Evolutionary conservation across 2,113 vertebrate genomes (phyloP), one percentile per base, ranked within the genome.

Genomic region (Hippocampus mohnikei): DNA sequence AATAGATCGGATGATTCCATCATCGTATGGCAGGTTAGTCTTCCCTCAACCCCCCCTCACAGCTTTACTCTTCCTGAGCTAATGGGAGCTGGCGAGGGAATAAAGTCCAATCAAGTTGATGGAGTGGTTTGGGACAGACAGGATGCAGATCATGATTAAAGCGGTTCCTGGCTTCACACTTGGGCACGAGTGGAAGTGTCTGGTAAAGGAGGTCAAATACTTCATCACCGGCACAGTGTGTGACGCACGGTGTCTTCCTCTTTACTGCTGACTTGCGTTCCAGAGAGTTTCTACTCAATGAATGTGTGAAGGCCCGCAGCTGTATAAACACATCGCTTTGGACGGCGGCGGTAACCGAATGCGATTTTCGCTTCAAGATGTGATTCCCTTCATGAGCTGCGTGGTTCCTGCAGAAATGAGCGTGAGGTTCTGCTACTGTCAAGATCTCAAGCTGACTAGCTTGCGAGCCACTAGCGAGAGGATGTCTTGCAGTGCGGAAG

Each of bases 271-370:
- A 83, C 71, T 52, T 72, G 77, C 69, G 50, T 67, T 60, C 73
- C 69, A 0, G 23, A 73, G 78, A 52, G 48, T 40, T 67, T 80
- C 72, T 70, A 81, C 56, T 82, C 74, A 81, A 67, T 44, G 79
- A 85, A 71, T 67, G 70, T 25, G 37, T 11, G 63, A 73, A 80
- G 80, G 71, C 63, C 72, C 70, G 80, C 83, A 88, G 85, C 88
- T 88, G 88, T 67, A 61, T 44, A 88, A 90, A 88, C 80, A 90
- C 62, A 61, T 69, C 70, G 66, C 53, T 76, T 73, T 53, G 66
- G 71, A 71, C 55, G 55, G 71, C 8, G 74, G 42, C 3, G 18
- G 46, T 0, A 48, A 70, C 71, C 65, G 13, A 53, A 69, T 40
- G 52, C 20, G 11, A 65, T 68, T 74, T 80, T 55, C 70, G 37